A percentile compares a stretch with the other conserved stretches of the same genome.
These are phyloP conservation scores for Hyppa rectilinea DNA, from an alignment of 2,888 invertebrate genomes.

Conservation along the genomic window DNA sequence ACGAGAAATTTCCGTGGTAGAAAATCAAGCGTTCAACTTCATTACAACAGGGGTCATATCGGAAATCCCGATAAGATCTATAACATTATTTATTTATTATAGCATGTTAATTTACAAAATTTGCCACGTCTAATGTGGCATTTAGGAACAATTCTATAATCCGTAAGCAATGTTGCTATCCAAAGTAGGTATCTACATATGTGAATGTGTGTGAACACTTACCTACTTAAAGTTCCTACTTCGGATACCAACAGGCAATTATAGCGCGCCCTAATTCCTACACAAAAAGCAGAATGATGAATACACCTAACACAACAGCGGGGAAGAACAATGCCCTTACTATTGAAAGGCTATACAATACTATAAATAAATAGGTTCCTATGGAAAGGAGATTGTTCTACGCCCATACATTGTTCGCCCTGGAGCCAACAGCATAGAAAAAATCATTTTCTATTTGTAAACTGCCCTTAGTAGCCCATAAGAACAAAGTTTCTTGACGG, in stretches of 20 bases:
- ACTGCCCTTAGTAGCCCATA: no score
- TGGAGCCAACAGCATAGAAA: no score
- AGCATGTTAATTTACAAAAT: constrained; percentile 6
- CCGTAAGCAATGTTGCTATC: background rate
- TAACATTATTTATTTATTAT: background rate
- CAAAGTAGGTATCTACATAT: no score
- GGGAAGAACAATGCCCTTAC: constrained; percentile 43
- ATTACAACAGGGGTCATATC: background rate
- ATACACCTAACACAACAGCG: constrained; percentile 38
- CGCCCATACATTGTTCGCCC: no score
- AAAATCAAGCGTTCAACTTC: no score
- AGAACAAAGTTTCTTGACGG: no score
- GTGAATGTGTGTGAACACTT: background rate
- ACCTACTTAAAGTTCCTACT: background rate
- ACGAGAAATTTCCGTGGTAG: background rate
- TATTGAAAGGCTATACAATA: constrained; percentile 39
- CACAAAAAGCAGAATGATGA: constrained; percentile 42
- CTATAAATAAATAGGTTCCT: constrained; percentile 16
- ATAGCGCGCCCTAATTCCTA: constrained; percentile 43
- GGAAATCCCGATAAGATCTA: background rate
- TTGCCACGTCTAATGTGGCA: background rate
- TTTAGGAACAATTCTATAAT: background rate
- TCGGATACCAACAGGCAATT: constrained; percentile 13
- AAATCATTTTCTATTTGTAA: no score
- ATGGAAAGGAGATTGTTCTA: no score